phyloP scores from a whole-genome alignment of 2,113 vertebrate genomes.

The Pseudopodoces humilis region DNA sequence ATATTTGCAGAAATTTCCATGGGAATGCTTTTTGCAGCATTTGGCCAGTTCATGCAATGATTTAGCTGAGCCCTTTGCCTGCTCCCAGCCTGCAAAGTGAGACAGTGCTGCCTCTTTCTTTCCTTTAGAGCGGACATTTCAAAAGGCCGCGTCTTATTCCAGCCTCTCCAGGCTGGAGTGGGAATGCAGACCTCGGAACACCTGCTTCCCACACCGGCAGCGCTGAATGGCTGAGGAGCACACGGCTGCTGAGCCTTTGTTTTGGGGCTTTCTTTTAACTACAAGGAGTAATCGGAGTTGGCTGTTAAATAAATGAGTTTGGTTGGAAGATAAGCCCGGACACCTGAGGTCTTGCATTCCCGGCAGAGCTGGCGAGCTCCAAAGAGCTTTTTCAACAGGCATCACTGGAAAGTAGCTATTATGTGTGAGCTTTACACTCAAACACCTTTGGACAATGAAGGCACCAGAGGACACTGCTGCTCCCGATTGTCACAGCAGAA shows the following conservation, averaged over 20 bases:
- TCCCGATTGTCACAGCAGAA: conserved; percentile 21
- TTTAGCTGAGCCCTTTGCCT: not conserved
- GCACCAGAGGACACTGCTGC: conserved; percentile 57
- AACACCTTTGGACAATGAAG: conserved; percentile 68
- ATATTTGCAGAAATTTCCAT: not conserved
- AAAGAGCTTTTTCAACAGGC: conserved; percentile 35
- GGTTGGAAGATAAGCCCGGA: conserved; percentile 30
- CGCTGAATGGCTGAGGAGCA: not conserved
- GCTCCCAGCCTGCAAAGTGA: not conserved
- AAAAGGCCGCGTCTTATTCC: not conserved
- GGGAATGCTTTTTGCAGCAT: not conserved
- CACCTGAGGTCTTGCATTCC: conserved; percentile 61
- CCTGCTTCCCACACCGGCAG: conserved; percentile 32
- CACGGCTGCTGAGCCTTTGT: conserved; percentile 27
- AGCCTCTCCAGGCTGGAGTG: conserved; percentile 19
- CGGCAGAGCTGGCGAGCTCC: conserved; percentile 4
- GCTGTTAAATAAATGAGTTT: conserved; percentile 47
- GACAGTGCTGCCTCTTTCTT: conserved; percentile 1
- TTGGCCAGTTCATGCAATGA: not conserved
- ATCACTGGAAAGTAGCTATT: conserved; percentile 26
- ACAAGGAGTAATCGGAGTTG: not conserved
- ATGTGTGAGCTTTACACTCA: conserved; percentile 57
- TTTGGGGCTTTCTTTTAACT: conserved; percentile 41
- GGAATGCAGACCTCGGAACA: not conserved
- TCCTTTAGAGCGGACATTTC: not conserved